Conservation (phyloP, 2,113 vertebrate genomes). For the Trematomus loennbergii region DNA sequence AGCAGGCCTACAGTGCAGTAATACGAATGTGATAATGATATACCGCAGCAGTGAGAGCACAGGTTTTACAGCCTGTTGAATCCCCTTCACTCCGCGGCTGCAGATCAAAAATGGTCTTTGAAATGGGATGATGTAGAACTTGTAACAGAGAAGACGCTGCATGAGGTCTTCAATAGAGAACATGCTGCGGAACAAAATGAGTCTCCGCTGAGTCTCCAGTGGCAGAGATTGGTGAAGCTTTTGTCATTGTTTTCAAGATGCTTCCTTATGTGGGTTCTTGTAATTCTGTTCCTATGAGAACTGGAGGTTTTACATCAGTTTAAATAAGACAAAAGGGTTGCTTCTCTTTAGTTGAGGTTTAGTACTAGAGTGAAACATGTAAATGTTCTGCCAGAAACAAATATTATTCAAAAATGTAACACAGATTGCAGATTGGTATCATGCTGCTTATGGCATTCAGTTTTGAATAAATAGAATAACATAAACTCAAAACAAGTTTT, state of each 20-base stretch:
- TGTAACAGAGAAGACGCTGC: conserved; percentile 50
- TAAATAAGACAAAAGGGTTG: no score
- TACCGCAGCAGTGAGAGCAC: conserved; percentile 34
- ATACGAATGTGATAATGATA: conserved; percentile 70
- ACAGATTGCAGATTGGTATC: not conserved
- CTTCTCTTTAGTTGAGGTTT: not conserved
- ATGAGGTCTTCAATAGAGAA: conserved; percentile 44
- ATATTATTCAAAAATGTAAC: no score
- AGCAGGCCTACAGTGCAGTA: conserved; percentile 36
- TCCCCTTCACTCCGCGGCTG: conserved; percentile 29
- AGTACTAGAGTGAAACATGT: not conserved
- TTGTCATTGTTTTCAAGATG: conserved; percentile 24
- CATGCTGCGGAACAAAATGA: conserved; percentile 45
- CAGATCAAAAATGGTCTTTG: conserved; percentile 59
- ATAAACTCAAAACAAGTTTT: no score
- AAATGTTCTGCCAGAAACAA: not conserved
- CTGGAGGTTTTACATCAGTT: not conserved
- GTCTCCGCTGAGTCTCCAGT: conserved; percentile 36
- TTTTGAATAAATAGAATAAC: not conserved
- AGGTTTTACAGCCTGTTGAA: conserved; percentile 65
- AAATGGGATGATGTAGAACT: conserved; percentile 51
- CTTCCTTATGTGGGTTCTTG: conserved; percentile 3
- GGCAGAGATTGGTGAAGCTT: conserved; percentile 7
- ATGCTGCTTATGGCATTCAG: not conserved
- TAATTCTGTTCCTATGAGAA: not conserved